These are phyloP conservation scores for Colinus virginianus DNA, from an alignment of 2,113 vertebrate species.

Conservation along the genomic window DNA sequence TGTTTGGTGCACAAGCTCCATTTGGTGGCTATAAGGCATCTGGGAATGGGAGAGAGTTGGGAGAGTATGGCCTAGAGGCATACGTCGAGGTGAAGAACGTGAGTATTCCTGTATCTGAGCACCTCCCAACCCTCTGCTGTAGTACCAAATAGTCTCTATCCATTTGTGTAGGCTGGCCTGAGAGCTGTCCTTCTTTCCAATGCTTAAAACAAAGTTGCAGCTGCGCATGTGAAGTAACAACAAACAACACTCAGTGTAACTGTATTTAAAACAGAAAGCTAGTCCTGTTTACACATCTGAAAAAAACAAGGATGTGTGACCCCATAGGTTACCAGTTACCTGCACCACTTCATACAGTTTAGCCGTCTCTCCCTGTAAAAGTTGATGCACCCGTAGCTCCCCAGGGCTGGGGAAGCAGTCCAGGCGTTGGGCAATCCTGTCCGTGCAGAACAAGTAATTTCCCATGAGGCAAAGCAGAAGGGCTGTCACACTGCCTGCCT, in stretches of 20 bases:
- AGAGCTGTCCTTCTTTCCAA: background rate
- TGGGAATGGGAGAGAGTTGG: constrained; percentile 91
- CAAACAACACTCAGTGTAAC: background rate
- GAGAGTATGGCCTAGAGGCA: constrained; percentile 90
- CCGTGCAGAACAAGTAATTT: background rate
- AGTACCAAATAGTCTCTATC: rapidly evolving
- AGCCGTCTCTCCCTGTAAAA: background rate
- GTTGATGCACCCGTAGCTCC: rapidly evolving
- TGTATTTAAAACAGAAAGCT: background rate
- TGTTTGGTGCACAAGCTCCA: constrained; percentile 91
- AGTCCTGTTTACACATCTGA: background rate
- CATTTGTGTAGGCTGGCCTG: background rate
- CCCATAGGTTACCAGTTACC: background rate
- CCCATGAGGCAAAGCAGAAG: background rate
- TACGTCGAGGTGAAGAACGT: constrained; percentile 97
- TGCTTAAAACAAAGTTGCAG: background rate
- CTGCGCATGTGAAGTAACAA: rapidly evolving
- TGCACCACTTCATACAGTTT: background rate
- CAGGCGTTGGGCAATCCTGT: background rate
- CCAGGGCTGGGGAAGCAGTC: background rate
- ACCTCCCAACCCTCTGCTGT: rapidly evolving
- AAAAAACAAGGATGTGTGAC: background rate
- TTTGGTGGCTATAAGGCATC: constrained; percentile 97
- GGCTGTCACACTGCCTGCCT: background rate
- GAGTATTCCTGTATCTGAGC: constrained; percentile 16